Conservation (phyloP, 2,113 vertebrate genomes). For the Todiramphus chloris region DNA sequence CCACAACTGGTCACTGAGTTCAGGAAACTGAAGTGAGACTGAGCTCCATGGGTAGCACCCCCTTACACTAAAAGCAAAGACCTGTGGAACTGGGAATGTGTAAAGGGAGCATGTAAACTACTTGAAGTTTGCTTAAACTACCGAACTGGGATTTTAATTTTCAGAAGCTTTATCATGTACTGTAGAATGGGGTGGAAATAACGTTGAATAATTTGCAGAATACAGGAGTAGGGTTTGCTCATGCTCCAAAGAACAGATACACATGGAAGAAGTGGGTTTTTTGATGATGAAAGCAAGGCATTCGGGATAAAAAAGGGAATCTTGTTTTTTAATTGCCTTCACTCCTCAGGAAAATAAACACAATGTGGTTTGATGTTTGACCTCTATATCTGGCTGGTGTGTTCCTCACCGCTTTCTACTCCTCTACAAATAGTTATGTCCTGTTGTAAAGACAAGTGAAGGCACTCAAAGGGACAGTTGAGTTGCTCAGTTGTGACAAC, state of each 20-base stretch:
- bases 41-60: neutral
- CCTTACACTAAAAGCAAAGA: neutral
- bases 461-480: neutral
- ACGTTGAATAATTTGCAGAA: neutral
- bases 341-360: constrained; percentile 46
- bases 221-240: neutral
- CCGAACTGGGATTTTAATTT: constrained; percentile 28
- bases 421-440: neutral
- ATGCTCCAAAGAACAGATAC: neutral
- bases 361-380: neutral
- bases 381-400: neutral
- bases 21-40: neutral
- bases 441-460: neutral
- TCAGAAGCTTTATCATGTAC: neutral
- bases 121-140: neutral
- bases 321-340: neutral
- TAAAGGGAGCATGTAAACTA: neutral
- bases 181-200: neutral
- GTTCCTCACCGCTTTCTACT: neutral
- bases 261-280: neutral
- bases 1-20: neutral
- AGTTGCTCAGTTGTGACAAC: neutral
- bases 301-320: constrained; percentile 1
- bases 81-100: neutral
- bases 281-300: neutral